Evolutionary conservation across 2,888 invertebrate species (phyloP).

Genomic region (Rapana venosa): DNA sequence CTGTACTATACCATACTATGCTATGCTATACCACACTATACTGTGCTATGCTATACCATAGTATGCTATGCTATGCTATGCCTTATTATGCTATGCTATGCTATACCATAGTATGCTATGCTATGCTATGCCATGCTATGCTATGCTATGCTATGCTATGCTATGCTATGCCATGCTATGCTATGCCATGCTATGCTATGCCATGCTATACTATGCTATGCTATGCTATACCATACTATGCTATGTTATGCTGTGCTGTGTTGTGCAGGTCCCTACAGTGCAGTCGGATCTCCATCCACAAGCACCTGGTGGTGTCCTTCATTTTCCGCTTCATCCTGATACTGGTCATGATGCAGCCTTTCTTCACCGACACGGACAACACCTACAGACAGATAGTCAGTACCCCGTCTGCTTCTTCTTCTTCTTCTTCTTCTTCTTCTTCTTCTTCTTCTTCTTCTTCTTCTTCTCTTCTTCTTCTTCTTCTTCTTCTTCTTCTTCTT

Average conservation of each 20-base stretch:
- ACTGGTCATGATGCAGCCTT: slow-evolving; percentile 79
- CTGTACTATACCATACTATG: too few species aligned
- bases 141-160: not conserved
- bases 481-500: not conserved
- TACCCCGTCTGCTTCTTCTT: slow-evolving; percentile 42
- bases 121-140: too few species aligned
- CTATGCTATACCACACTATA: too few species aligned
- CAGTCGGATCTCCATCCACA: slow-evolving; percentile 78
- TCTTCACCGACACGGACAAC: slow-evolving; percentile 71
- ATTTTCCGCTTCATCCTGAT: slow-evolving; percentile 78
- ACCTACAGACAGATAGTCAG: slow-evolving; percentile 78
- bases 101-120: too few species aligned
- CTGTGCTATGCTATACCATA: too few species aligned
- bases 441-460: too few species aligned
- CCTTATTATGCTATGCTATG: too few species aligned
- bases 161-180: not conserved
- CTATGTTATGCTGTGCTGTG: not conserved
- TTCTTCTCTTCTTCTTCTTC: not conserved
- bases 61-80: not conserved
- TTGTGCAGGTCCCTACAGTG: slow-evolving; percentile 78
- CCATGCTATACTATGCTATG: not conserved
- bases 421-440: not conserved
- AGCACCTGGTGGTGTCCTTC: slow-evolving; percentile 79
- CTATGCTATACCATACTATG: not conserved
- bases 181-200: not conserved